Evolutionary conservation across 2,113 vertebrate species (phyloP).

Genomic region (human (Homo sapiens)): DNA sequence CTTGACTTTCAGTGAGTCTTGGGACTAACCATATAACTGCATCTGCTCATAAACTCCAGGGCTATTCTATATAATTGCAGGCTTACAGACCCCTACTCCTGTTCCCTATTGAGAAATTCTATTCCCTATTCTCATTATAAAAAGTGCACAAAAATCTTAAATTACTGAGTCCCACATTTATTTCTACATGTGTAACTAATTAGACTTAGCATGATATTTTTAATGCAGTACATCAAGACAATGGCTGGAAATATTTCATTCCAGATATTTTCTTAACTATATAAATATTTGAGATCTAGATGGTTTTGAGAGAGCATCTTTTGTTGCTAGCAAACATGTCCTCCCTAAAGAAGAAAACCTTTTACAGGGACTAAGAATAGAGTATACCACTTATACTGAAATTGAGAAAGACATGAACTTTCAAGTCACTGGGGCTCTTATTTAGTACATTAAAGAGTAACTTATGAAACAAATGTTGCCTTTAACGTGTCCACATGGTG

Average conservation of each 20-base stretch:
- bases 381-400: neutral
- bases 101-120: conserved; percentile 52
- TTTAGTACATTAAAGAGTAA: conserved; percentile 44
- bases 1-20: neutral
- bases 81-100: neutral
- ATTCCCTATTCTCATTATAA: conserved; percentile 62
- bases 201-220: conserved; percentile 25
- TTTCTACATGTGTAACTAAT: conserved; percentile 70
- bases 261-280: conserved; percentile 35
- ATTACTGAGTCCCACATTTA: conserved; percentile 45
- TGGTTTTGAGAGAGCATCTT: conserved; percentile 15
- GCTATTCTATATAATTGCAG: conserved; percentile 18
- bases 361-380: conserved; percentile 21
- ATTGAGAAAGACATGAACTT: conserved; percentile 46
- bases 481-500: conserved; percentile 61
- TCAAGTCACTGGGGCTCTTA: conserved; percentile 16
- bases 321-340: conserved; percentile 54
- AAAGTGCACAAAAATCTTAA: conserved; percentile 53
- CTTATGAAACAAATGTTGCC: conserved; percentile 37
- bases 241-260: conserved; percentile 51
- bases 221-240: conserved; percentile 1
- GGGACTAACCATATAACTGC: neutral
- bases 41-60: conserved; percentile 40
- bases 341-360: conserved; percentile 42
- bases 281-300: conserved; percentile 35